Evolutionary conservation across 2,113 vertebrate genomes (phyloP).

Genomic region (Lophochroa leadbeateri): DNA sequence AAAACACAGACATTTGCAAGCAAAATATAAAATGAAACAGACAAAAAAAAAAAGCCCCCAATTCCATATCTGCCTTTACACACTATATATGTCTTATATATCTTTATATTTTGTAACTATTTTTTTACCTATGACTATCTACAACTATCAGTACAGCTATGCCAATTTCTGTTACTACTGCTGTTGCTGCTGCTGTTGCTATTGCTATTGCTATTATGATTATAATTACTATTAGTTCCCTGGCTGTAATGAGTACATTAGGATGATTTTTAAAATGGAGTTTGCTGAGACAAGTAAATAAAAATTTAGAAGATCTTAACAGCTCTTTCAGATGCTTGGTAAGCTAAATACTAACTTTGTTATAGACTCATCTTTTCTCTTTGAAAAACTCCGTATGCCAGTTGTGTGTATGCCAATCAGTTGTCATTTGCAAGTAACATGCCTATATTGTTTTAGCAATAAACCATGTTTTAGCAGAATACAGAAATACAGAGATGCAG

Average conservation of each 20-base stretch:
- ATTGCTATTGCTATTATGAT: neutral
- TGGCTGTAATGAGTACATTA: neutral
- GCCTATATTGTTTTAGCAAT: neutral
- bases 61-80: neutral
- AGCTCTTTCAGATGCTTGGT: neutral
- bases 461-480: neutral
- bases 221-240: neutral
- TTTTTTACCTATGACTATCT: neutral
- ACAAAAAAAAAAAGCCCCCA: neutral
- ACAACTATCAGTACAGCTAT: neutral
- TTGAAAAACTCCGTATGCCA: neutral
- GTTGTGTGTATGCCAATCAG: neutral
- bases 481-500: neutral
- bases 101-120: neutral
- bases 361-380: neutral
- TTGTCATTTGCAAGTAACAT: neutral
- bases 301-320: neutral
- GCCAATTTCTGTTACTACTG: neutral
- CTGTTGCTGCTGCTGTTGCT: neutral
- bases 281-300: neutral
- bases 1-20: neutral
- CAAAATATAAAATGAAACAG: neutral
- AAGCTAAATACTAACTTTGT: neutral
- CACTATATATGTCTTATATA: neutral
- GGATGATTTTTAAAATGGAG: neutral